A percentile compares a stretch with the other conserved stretches of the same genome.
These are phyloP conservation scores for Trypoxylon attenuatum DNA, from an alignment of 2,888 invertebrate genomes.

Conservation along the genomic window DNA sequence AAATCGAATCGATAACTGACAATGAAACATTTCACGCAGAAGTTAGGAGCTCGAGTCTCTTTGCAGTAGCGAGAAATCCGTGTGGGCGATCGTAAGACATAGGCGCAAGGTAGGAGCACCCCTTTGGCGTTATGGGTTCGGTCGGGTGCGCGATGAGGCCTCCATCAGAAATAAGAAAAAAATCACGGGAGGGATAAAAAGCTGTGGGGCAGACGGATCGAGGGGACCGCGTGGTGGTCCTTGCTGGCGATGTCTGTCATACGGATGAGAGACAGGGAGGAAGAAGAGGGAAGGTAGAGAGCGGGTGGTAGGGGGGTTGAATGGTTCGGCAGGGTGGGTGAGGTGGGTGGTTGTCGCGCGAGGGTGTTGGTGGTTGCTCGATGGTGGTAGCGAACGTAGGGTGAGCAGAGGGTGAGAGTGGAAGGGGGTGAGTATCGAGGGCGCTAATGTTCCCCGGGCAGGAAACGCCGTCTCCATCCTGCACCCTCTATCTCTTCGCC, in stretches of 20 bases:
- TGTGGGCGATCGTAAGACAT: too few relatives aligned
- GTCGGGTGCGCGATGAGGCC: not conserved
- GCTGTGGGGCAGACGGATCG: conserved; percentile 24
- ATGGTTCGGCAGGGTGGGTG: conserved; percentile 45
- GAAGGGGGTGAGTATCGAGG: conserved; percentile 66
- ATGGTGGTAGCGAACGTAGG: conserved; percentile 5
- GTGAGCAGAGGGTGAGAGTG: conserved; percentile 33
- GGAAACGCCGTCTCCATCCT: conserved; percentile 73
- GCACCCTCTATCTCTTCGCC: conserved; percentile 69
- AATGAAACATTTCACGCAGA: too few relatives aligned
- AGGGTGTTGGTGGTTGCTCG: not conserved
- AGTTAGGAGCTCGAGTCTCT: too few relatives aligned
- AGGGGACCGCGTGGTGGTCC: too few relatives aligned
- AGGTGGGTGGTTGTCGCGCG: conserved; percentile 29
- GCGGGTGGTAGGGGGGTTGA: conserved; percentile 27
- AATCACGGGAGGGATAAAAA: not conserved
- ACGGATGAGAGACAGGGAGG: conserved; percentile 6
- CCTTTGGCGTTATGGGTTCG: too few relatives aligned
- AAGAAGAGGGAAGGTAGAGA: conserved; percentile 2
- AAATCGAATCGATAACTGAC: too few relatives aligned
- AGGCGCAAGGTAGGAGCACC: not conserved
- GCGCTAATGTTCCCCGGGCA: conserved; percentile 74
- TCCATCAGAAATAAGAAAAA: not conserved
- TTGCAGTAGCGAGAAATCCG: too few relatives aligned
- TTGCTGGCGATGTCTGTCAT: conserved; percentile 24